Evolutionary conservation across 2,888 invertebrate species (phyloP).

Genomic region (Aphrophora alni): DNA sequence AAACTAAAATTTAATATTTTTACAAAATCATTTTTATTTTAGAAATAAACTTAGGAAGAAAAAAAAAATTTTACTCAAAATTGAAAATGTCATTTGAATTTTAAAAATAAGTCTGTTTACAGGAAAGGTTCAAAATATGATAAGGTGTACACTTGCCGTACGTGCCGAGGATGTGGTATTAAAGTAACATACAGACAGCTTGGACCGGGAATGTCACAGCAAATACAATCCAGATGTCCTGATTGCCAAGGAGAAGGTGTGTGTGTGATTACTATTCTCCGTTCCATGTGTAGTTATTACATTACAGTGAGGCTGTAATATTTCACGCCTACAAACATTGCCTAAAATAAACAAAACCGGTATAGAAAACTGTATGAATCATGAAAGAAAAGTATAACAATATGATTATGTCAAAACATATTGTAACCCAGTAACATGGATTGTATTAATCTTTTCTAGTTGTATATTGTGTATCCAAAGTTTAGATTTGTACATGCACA

Average conservation of each 20-base stretch:
- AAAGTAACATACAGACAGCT: slow-evolving; percentile 77
- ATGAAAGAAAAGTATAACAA: neutral
- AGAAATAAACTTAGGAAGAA: too few relatives aligned
- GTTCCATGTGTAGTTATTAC: neutral
- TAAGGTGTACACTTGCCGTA: slow-evolving; percentile 68
- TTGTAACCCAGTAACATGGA: too few relatives aligned
- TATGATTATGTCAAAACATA: too few relatives aligned
- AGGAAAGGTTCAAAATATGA: slow-evolving; percentile 71
- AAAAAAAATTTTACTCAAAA: too few relatives aligned
- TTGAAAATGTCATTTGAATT: too few relatives aligned
- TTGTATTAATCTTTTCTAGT: too few relatives aligned
- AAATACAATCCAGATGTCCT: slow-evolving; percentile 51
- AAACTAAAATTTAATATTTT: too few relatives aligned
- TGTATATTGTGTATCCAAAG: too few relatives aligned
- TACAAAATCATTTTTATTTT: too few relatives aligned
- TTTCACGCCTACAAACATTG: neutral
- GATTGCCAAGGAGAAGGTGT: slow-evolving; percentile 60
- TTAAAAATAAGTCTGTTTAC: slow-evolving; percentile 39
- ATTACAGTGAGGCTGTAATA: too few relatives aligned
- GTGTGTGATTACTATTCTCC: slow-evolving; percentile 7
- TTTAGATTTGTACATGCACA: too few relatives aligned
- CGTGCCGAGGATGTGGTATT: slow-evolving; percentile 79
- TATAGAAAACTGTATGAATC: too few relatives aligned
- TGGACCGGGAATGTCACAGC: slow-evolving; percentile 53
- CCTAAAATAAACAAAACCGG: neutral